Evolutionary conservation across 1,140 invertebrate genomes (phyloP).

Genomic region (Eufriesea mexicana): DNA sequence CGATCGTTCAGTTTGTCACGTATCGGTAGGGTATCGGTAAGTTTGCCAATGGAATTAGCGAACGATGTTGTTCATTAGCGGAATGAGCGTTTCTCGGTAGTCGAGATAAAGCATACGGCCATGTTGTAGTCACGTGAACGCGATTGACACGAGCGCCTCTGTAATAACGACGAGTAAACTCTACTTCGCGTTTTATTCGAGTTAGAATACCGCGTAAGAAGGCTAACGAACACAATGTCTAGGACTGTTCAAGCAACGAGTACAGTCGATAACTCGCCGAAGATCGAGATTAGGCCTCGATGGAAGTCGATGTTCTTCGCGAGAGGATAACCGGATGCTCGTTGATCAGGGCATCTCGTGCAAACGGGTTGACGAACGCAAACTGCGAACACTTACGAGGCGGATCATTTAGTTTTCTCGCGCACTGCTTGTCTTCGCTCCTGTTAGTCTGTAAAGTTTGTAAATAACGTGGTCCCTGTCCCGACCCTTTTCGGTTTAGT

Average conservation of each 20-base stretch:
- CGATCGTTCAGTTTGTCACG: constrained; percentile 36
- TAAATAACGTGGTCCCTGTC: constrained; percentile 38
- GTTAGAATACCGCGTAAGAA: neutral
- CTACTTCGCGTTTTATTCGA: neutral
- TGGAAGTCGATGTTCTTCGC: neutral
- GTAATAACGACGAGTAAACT: neutral
- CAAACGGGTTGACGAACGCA: neutral
- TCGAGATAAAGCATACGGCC: neutral
- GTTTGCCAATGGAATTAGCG: constrained; percentile 2
- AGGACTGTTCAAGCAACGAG: neutral
- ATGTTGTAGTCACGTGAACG: neutral
- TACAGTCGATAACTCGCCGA: neutral
- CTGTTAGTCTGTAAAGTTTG: constrained; percentile 34
- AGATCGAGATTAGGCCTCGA: neutral
- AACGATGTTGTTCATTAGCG: constrained; percentile 13
- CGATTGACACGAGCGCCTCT: neutral
- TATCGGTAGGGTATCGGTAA: constrained; percentile 7
- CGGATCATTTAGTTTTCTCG: constrained; percentile 48
- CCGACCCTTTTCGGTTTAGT: constrained; percentile 36
- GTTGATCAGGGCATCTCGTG: neutral
- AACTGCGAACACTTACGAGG: constrained; percentile 22
- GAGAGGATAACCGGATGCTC: too few species aligned
- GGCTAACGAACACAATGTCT: neutral
- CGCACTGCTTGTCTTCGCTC: constrained; percentile 54
- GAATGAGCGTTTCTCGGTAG: neutral